Percentiles rank a stretch among this genome's conserved stretches.
phyloP scores from a whole-genome alignment of 2,797 vertebrate genomes.

The Centroberyx gerrardi region DNA sequence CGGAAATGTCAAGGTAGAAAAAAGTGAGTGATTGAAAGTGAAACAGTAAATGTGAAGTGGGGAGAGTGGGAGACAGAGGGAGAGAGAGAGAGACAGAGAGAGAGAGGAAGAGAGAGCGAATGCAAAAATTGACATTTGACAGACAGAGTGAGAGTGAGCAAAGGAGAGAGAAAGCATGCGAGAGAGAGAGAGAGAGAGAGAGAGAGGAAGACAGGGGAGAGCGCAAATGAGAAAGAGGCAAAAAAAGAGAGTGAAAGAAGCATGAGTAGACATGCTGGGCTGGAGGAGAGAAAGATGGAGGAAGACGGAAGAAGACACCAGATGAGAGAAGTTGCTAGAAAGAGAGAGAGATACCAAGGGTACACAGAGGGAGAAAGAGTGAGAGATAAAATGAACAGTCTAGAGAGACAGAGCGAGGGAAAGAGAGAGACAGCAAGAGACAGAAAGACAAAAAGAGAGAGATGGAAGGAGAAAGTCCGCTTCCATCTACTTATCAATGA shows the following conservation, averaged over 20 bases:
- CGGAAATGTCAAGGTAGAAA: conserved; percentile 54
- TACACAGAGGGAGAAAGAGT: background rate
- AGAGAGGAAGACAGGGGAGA: background rate
- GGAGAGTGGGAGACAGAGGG: conserved; percentile 24
- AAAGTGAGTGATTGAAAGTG: conserved; percentile 39
- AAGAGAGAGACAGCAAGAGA: background rate
- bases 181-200: conserved; percentile 11
- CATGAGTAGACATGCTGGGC: background rate
- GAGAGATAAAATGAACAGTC: background rate
- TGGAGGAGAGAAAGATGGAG: background rate
- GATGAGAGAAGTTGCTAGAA: background rate
- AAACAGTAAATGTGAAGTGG: conserved; percentile 44
- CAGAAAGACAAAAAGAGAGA: conserved; percentile 30
- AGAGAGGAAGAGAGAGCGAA: conserved; percentile 28
- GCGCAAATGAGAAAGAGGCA: conserved; percentile 16
- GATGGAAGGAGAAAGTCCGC: conserved; percentile 58
- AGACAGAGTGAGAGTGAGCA: background rate
- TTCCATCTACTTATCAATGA: conserved; percentile 90
- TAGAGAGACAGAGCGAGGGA: background rate
- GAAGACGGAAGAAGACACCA: background rate
- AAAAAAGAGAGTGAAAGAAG: conserved; percentile 4
- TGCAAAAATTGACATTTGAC: conserved; percentile 69
- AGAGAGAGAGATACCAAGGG: background rate
- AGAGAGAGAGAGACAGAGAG: background rate
- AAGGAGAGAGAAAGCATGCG: conserved; percentile 26